Base-by-base conservation (phyloP, 2,888 invertebrate genomes). In the Hemicrepidius hirtus region DNA sequence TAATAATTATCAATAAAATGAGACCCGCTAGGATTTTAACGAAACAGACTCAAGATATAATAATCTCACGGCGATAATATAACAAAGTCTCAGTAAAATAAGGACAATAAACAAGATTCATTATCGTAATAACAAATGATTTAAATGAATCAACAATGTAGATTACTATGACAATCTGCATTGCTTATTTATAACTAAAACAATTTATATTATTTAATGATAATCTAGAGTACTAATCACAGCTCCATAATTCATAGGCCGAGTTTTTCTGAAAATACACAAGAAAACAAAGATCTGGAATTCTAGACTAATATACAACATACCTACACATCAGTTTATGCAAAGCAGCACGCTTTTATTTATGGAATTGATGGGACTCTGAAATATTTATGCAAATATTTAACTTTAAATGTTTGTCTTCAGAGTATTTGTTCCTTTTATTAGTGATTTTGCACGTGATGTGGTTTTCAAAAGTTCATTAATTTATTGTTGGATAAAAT, bases 281-380 rank as follows among this genome's bases (percentile, higher is more conserved):
- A 44, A 44, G 44, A 44, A n/a, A 44, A 44, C 44, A 44, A 44
- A 16, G 44, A 44, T 44, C 44, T 44, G 44, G 44, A 44, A 16
- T 44, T 16, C 44, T 44, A 16, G 44, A 32, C 7, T 9, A 32
- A 32, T 9, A 32, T 32, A 32, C 32, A 32, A 32, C 32, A 32
- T 32, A 32, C 32, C 32, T 32, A 6, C 32, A 44, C 18, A 44
- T 44, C 40, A 16, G 6, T 44, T 44, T 44, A 44, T 32, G 32
- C 32, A 32, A 32, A 32, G 32, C 32, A 32, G 32, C 28, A 3
- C 4, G 32, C 7, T 1, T 32, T 32, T 32, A 32, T 32, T 32
- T 32, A 32, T 32, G 32, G 32, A 32, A 32, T 32, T 32, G 32
- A 32, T 32, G 32, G 7, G 32, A 32, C 32, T 7, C 32, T 32